These are phyloP conservation scores for Oreocharis arfaki DNA, from an alignment of 2,113 vertebrate species.

Conservation along the genomic window DNA sequence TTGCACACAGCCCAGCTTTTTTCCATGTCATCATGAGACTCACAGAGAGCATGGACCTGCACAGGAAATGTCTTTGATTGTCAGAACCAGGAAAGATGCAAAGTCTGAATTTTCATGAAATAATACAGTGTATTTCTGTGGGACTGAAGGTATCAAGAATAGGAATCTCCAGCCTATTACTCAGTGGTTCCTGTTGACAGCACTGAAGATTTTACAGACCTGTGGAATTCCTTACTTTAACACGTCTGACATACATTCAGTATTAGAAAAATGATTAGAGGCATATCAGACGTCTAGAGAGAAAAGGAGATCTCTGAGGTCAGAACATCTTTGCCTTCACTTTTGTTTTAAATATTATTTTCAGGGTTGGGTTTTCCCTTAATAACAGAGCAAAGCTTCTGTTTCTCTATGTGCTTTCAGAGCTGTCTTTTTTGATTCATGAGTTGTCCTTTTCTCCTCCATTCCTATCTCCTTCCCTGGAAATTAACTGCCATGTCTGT, in stretches of 20 bases:
- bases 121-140: neutral
- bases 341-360: conserved; percentile 11
- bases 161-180: neutral
- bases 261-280: neutral
- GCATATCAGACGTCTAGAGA: neutral
- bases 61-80: neutral
- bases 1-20: neutral
- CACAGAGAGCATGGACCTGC: neutral
- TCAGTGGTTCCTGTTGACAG: neutral
- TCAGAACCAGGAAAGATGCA: neutral
- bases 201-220: neutral
- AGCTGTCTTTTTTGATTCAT: neutral
- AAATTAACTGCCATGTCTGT: neutral
- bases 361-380: neutral
- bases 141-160: neutral
- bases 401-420: neutral
- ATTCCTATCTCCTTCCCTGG: neutral
- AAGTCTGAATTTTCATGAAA: neutral
- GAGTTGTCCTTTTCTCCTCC: neutral
- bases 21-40: neutral
- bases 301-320: neutral
- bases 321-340: neutral
- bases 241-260: neutral
- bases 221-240: neutral
- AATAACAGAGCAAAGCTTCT: neutral